A percentile compares a stretch with the other conserved stretches of the same genome.
Evolutionary conservation across 2,888 invertebrate species (phyloP).

Genomic region (Caenorhabditis sp.): DNA sequence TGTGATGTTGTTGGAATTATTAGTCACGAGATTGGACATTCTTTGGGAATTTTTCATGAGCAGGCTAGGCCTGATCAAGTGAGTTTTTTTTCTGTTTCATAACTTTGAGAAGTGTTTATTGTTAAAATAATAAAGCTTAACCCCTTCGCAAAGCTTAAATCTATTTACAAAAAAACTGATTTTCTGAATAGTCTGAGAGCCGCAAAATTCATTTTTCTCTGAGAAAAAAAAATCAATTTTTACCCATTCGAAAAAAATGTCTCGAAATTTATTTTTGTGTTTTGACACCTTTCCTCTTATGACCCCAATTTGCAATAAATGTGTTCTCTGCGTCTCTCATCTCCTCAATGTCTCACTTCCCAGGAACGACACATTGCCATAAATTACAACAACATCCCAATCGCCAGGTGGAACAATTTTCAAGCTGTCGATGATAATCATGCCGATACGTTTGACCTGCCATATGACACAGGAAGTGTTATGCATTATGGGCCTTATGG

Average conservation of each 20-base stretch:
- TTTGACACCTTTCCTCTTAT: no score
- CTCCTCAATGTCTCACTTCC: no score
- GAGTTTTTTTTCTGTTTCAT: background rate
- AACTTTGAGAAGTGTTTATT: background rate
- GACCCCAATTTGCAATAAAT: no score
- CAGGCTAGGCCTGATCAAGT: conserved; percentile 67
- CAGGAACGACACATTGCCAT: conserved; percentile 61
- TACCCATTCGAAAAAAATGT: no score
- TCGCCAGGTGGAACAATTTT: conserved; percentile 69
- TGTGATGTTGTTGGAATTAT: conserved; percentile 70
- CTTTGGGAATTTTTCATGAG: conserved; percentile 69
- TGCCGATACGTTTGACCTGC: conserved; percentile 63
- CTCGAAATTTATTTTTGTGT: no score
- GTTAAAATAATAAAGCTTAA: no score
- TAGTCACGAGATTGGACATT: conserved; percentile 70
- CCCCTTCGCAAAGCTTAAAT: no score
- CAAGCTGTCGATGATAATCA: conserved; percentile 63
- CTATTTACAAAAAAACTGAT: no score
- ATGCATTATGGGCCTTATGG: conserved; percentile 70
- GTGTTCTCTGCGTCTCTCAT: no score
- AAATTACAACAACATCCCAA: conserved; percentile 67
- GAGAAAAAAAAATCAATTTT: no score
- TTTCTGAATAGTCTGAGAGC: no score
- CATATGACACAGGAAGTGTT: conserved; percentile 64
- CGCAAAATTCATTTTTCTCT: no score